Evolutionary conservation across 2,888 invertebrate species (phyloP), one percentile per base, ranked within the genome.

Genomic region (Blastobasis lacticolella): DNA sequence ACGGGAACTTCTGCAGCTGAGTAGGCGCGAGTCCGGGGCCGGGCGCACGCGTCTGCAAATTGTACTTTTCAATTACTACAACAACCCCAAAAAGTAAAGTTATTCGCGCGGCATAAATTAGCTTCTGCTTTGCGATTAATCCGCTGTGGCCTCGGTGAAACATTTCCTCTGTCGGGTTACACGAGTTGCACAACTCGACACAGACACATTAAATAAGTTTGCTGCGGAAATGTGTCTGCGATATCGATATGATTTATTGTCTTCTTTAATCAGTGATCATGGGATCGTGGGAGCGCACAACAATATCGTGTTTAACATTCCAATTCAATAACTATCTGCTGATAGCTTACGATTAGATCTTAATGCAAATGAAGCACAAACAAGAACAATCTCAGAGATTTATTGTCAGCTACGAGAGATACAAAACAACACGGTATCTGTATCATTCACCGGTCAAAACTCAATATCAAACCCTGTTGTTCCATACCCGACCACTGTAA

Each of bases 1-100:
- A 71, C 61, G 65, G 64, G 61, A 75, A 75, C 67, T 75, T 72
- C 57, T 63, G 59, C 67, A 66, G 65, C 61, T 61, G 66, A 49
- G 44, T 40, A 45, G 64, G 57, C 55, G 63, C 60, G 63, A 64
- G 50, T 64, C 63, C 57, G 59, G 44, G 48, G 10, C 23, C 57
- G 52, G 56, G 62, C 60, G 61, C 57, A 63, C 67, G 66, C 64
- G 66, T 68, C 74, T 67, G 63, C 67, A 72, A 71, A 73, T 72
- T 70, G 71, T 75, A 76, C 74, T 77, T 71, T 76, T 76, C 75
- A 76, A 77, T 74, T 75, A 76, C 74, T 68, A 67, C 69, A 63
- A 64, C 67, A 68, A 71, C 56, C 66, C 64, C 61, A 54, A 69
- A 60, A 71, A 69, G 66, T 66, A 69, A 73, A 76, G 67, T 71